These are phyloP conservation scores for Ophion slaviceki DNA, from an alignment of 2,888 invertebrate genomes.

Conservation along the genomic window DNA sequence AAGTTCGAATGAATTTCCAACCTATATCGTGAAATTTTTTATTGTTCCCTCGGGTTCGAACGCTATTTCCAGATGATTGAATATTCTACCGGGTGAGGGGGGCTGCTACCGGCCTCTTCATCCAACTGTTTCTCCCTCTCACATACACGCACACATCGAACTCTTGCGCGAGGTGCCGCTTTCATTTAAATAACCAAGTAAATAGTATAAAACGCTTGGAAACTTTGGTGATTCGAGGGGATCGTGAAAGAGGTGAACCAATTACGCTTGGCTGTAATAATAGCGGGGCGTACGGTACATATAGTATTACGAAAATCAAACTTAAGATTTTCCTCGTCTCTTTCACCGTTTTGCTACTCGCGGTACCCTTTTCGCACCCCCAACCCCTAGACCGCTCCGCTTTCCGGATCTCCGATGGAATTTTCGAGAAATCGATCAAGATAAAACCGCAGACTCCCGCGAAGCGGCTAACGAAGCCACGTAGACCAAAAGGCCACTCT, in stretches of 20 bases:
- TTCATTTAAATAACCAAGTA: not conserved
- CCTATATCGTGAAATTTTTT: not conserved
- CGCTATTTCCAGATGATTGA: conserved; percentile 4
- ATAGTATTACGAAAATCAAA: conserved; percentile 3
- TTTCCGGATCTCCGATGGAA: conserved; percentile 36
- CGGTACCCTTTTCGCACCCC: no score
- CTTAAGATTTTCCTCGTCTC: conserved; percentile 15
- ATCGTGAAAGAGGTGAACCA: conserved; percentile 17
- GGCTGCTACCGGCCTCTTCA: no score
- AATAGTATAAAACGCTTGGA: conserved; percentile 6
- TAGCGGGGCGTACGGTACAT: not conserved
- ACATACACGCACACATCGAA: not conserved
- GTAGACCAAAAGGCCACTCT: conserved; percentile 14
- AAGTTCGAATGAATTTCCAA: conserved; percentile 1
- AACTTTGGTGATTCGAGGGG: conserved; percentile 6
- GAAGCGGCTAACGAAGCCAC: conserved; percentile 26
- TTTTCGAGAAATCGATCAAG: conserved; percentile 75
- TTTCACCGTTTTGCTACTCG: not conserved
- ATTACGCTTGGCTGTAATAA: conserved; percentile 17
- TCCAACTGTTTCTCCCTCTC: not conserved
- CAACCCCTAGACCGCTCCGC: no score
- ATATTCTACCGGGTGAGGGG: not conserved
- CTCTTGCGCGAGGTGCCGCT: not conserved
- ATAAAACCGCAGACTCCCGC: conserved; percentile 73
- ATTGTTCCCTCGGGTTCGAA: not conserved